phyloP scores from a whole-genome alignment of 2,888 invertebrate species.

The Dioctria rufipes region DNA sequence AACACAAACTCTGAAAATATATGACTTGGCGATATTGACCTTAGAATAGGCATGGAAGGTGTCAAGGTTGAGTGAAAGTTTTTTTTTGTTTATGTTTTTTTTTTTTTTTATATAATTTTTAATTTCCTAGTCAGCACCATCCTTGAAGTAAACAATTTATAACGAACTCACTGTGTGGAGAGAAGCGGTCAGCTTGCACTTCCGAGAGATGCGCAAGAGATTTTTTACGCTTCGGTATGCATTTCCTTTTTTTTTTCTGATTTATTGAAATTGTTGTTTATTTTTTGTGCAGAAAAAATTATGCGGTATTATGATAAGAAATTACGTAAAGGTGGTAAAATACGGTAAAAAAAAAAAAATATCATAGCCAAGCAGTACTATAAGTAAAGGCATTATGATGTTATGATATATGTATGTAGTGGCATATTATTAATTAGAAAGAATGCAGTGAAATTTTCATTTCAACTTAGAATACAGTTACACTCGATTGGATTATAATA shows the following conservation, averaged over 20 bases:
- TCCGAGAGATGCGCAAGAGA: not conserved
- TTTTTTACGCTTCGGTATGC: too few relatives aligned
- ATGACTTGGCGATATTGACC: conserved; percentile 3
- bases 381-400: too few relatives aligned
- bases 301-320: too few relatives aligned
- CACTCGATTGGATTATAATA: too few relatives aligned
- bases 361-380: too few relatives aligned
- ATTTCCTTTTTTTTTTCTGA: not conserved
- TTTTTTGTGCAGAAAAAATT: too few relatives aligned
- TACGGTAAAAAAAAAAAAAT: too few relatives aligned
- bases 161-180: not conserved
- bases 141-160: not conserved
- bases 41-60: conserved; percentile 2
- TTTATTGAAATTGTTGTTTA: not conserved
- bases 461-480: too few relatives aligned
- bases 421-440: too few relatives aligned
- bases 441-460: too few relatives aligned
- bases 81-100: not conserved
- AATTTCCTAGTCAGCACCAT: not conserved
- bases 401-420: too few relatives aligned
- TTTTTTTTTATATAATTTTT: not conserved
- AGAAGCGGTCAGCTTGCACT: not conserved
- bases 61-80: conserved; percentile 17
- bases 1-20: not conserved
- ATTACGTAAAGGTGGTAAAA: too few relatives aligned